A percentile compares a stretch with the other conserved stretches of the same genome.
phyloP scores from a whole-genome alignment of 2,888 invertebrate genomes.

The Amiota communis region DNA sequence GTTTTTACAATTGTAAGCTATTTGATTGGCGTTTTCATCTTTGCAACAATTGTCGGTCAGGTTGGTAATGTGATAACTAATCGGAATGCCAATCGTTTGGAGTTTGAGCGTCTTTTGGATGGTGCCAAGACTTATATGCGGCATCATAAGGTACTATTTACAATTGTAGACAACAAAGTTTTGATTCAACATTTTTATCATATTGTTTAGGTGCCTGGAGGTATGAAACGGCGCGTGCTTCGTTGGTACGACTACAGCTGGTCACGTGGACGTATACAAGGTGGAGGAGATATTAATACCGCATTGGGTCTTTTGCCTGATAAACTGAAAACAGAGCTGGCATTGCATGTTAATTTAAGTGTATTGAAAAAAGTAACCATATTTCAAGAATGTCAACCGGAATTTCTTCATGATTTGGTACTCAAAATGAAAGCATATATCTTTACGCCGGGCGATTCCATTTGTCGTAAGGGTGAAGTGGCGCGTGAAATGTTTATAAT shows the following conservation, averaged over 20 bases:
- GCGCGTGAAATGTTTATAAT: slow-evolving; percentile 99
- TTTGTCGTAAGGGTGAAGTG: slow-evolving; percentile 94
- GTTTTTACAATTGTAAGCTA: slow-evolving; percentile 97
- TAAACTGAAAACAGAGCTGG: slow-evolving; percentile 96
- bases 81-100: slow-evolving; percentile 94
- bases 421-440: slow-evolving; percentile 99
- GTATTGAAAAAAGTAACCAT: slow-evolving; percentile 97
- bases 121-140: slow-evolving; percentile 98
- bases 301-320: slow-evolving; percentile 94
- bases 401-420: slow-evolving; percentile 96
- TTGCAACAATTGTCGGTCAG: slow-evolving; percentile 97
- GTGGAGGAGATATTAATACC: slow-evolving; percentile 96
- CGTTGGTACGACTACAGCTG: slow-evolving; percentile 99
- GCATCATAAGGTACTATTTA: slow-evolving; percentile 84
- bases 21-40: slow-evolving; percentile 97
- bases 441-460: slow-evolving; percentile 97
- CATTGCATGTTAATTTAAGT: slow-evolving; percentile 94
- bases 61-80: slow-evolving; percentile 98
- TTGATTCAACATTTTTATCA: too few relatives aligned
- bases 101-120: slow-evolving; percentile 94
- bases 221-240: slow-evolving; percentile 95
- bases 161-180: not conserved
- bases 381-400: slow-evolving; percentile 97
- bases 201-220: slow-evolving; percentile 84
- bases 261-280: slow-evolving; percentile 96